Percentiles rank a stretch among this genome's conserved stretches.
Evolutionary conservation across 2,113 vertebrate genomes (phyloP).

Genomic region (Pagrus major): DNA sequence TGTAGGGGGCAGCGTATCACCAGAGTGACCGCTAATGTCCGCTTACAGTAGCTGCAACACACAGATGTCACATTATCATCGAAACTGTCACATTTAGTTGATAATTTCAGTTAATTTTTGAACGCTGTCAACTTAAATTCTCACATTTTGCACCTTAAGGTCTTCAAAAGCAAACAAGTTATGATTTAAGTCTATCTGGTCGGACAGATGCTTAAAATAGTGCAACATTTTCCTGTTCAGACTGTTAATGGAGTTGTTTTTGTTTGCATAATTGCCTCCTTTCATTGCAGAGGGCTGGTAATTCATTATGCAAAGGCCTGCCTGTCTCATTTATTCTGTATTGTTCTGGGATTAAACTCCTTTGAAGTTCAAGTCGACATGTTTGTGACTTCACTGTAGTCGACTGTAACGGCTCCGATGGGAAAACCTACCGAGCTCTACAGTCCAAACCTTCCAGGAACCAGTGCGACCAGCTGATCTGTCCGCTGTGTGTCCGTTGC

Average conservation of each 20-base stretch:
- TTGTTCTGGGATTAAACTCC: background rate
- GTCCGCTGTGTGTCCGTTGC: background rate
- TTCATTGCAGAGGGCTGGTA: background rate
- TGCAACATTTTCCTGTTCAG: background rate
- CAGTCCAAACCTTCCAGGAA: background rate
- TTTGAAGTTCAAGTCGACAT: background rate
- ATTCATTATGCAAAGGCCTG: background rate
- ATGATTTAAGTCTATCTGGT: no score
- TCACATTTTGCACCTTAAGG: no score
- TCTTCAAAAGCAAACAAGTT: background rate
- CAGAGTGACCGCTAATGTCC: no score
- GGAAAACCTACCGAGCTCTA: background rate
- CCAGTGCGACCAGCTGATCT: constrained; percentile 39
- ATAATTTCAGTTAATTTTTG: no score
- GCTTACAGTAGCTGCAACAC: no score
- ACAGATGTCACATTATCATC: no score
- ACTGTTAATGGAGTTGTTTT: no score
- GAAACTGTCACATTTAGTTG: no score
- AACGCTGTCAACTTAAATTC: no score
- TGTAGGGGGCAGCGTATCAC: no score
- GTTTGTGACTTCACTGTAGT: background rate
- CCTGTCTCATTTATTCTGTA: background rate
- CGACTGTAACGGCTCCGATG: background rate
- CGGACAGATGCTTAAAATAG: background rate
- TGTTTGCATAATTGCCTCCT: background rate